These are phyloP conservation scores for Hoplodrina ambigua DNA, from an alignment of 2,888 invertebrate species.

Conservation along the genomic window DNA sequence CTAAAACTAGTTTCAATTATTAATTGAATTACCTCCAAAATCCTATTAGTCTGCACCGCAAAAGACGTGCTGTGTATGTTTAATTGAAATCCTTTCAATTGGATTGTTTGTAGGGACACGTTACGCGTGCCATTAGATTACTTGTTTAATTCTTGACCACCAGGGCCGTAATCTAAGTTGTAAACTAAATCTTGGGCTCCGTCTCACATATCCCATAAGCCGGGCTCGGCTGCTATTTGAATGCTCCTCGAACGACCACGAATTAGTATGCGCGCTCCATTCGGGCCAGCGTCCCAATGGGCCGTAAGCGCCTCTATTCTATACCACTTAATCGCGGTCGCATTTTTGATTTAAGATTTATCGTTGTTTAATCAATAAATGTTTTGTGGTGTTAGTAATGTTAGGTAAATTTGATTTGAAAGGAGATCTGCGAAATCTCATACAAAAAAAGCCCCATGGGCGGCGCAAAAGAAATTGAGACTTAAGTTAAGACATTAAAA, in stretches of 20 bases:
- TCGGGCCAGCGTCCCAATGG: slow-evolving; percentile 83
- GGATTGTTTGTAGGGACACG: slow-evolving; percentile 71
- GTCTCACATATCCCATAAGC: slow-evolving; percentile 90
- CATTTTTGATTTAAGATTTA: slow-evolving; percentile 58
- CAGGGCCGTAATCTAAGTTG: slow-evolving; percentile 87
- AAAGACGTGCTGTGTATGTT: slow-evolving; percentile 62
- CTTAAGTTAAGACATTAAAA: neutral
- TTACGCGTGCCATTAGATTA: slow-evolving; percentile 83
- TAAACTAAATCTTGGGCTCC: slow-evolving; percentile 88
- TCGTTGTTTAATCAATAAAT: slow-evolving; percentile 33
- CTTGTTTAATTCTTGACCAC: slow-evolving; percentile 90
- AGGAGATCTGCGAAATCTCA: too few relatives aligned
- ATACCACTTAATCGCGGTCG: slow-evolving; percentile 52
- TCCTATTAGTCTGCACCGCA: slow-evolving; percentile 45
- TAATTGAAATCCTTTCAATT: slow-evolving; percentile 80
- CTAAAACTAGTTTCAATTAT: slow-evolving; percentile 31
- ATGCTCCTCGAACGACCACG: slow-evolving; percentile 86
- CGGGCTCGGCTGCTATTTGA: slow-evolving; percentile 85
- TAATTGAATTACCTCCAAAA: slow-evolving; percentile 62
- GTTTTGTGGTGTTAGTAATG: neutral
- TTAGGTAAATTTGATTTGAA: neutral
- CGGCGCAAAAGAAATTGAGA: neutral
- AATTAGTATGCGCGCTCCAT: slow-evolving; percentile 90
- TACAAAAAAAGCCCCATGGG: too few relatives aligned
- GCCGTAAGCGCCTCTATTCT: slow-evolving; percentile 81